Percentiles rank a stretch among this genome's conserved stretches.
phyloP scores from a whole-genome alignment of 1,140 invertebrate species.

The Anoplolepis gracilipes region DNA sequence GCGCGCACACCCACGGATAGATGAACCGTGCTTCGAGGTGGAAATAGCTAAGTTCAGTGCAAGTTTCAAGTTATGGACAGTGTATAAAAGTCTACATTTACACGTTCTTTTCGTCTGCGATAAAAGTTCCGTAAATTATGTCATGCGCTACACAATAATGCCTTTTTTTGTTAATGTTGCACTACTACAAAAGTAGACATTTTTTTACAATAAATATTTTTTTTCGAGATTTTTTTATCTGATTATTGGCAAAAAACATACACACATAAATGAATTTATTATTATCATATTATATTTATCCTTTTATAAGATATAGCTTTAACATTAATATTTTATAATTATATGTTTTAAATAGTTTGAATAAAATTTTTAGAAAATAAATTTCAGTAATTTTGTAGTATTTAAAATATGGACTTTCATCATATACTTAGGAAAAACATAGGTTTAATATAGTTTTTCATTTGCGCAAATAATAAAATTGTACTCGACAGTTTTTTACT shows the following conservation, averaged over 20 bases:
- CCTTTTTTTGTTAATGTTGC: neutral
- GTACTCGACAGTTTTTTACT: neutral
- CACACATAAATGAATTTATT: no score
- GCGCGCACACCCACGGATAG: neutral
- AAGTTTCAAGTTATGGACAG: conserved; percentile 53
- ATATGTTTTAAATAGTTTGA: neutral
- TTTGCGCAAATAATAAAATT: neutral
- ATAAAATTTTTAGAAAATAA: neutral
- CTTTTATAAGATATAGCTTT: neutral
- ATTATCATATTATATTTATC: neutral
- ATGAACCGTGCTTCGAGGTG: conserved; percentile 31
- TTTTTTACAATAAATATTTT: neutral
- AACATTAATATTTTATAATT: conserved; percentile 1
- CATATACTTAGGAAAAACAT: neutral
- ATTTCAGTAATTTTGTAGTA: neutral
- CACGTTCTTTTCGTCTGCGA: conserved; percentile 7
- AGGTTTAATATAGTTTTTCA: neutral
- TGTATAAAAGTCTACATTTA: conserved; percentile 43
- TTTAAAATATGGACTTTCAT: neutral
- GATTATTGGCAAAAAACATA: neutral
- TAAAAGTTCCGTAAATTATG: conserved; percentile 35
- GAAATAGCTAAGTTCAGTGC: conserved; percentile 24
- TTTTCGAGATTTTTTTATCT: neutral
- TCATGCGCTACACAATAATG: neutral
- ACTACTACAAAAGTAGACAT: neutral